phyloP scores from a whole-genome alignment of 1,140 invertebrate species.

The Calliphora vicina region DNA sequence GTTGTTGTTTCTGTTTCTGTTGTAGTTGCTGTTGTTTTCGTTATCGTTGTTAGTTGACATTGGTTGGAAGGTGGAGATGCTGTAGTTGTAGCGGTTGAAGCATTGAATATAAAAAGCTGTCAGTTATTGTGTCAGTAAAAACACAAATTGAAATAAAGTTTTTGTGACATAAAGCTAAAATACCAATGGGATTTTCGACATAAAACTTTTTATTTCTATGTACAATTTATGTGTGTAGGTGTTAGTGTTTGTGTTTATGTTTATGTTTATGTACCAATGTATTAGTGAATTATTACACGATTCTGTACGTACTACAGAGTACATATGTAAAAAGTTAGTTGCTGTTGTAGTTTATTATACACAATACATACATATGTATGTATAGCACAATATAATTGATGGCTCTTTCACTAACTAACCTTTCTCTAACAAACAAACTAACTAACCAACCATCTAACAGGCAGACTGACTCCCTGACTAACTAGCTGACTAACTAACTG shows the following conservation, averaged over 20 bases:
- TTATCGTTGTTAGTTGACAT: neutral
- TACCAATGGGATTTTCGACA: slow-evolving; percentile 27
- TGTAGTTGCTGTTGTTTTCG: neutral
- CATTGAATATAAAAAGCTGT: slow-evolving; percentile 31
- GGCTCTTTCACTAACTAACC: neutral
- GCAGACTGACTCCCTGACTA: neutral
- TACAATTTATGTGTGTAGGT: neutral
- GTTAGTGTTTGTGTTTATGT: neutral
- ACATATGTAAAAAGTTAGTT: too few species aligned
- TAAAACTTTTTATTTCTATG: neutral
- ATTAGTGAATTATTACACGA: neutral
- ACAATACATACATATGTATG: too few species aligned
- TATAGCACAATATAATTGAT: neutral
- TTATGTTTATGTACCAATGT: neutral
- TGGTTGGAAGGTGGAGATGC: neutral
- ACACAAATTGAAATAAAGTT: slow-evolving; percentile 35
- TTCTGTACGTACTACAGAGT: neutral
- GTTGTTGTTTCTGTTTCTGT: too few species aligned
- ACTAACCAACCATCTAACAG: neutral
- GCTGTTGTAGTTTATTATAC: too few species aligned
- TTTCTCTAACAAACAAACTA: neutral
- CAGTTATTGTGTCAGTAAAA: slow-evolving; percentile 31
- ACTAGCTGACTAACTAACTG: neutral
- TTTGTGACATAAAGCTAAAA: slow-evolving; percentile 30
- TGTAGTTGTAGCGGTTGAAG: neutral